A percentile compares a stretch with the other conserved stretches of the same genome.
Evolutionary conservation across 1,140 invertebrate species (phyloP).

Genomic region (Centruroides sculpturatus): DNA sequence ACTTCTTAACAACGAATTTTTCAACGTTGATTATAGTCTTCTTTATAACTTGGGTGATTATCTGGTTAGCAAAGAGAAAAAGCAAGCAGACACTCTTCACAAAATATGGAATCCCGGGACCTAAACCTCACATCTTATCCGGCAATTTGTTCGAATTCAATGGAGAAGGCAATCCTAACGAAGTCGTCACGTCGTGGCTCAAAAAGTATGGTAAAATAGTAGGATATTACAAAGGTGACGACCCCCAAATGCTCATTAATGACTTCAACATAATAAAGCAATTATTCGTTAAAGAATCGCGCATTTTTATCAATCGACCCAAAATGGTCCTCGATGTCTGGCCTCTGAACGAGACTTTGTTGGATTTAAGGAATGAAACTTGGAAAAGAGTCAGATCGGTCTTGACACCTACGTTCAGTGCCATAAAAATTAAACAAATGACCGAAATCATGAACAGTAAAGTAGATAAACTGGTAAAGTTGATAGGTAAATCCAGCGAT

Average conservation of each 20-base stretch:
- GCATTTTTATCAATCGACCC: slow-evolving; percentile 25
- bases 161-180: slow-evolving; percentile 11
- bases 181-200: slow-evolving; percentile 24
- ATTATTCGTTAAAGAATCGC: slow-evolving; percentile 22
- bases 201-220: slow-evolving; percentile 26
- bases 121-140: slow-evolving; percentile 23
- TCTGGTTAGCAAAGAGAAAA: background rate
- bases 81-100: background rate
- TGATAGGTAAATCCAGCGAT: slow-evolving; percentile 15
- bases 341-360: slow-evolving; percentile 24
- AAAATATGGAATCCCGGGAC: slow-evolving; percentile 23
- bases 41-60: background rate
- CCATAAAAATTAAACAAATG: slow-evolving; percentile 35
- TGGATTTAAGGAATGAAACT: slow-evolving; percentile 23
- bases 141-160: slow-evolving; percentile 23
- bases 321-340: slow-evolving; percentile 20
- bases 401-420: slow-evolving; percentile 37
- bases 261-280: slow-evolving; percentile 25
- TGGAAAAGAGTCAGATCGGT: slow-evolving; percentile 37
- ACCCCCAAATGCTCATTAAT: slow-evolving; percentile 23
- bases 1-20: too few relatives aligned
- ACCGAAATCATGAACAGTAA: slow-evolving; percentile 23
- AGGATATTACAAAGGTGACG: slow-evolving; percentile 26
- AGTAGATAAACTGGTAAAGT: slow-evolving; percentile 20
- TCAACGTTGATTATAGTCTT: too few relatives aligned